These are phyloP conservation scores for Danaus melanippus DNA, from an alignment of 1,140 invertebrate genomes.

Conservation along the genomic window DNA sequence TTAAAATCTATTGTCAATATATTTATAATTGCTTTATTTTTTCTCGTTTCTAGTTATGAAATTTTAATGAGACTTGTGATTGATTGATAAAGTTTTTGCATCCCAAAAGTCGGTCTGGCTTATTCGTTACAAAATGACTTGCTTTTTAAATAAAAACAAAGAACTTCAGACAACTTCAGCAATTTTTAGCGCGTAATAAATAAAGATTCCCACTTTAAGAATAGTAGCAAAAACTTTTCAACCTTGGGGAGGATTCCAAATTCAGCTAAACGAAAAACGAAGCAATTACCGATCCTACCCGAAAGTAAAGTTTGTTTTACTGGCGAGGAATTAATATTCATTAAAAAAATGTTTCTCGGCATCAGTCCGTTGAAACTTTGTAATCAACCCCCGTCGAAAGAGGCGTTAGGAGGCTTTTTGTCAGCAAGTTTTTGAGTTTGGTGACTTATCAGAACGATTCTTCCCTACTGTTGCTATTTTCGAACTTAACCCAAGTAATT, in stretches of 20 bases:
- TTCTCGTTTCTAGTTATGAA: too few relatives aligned
- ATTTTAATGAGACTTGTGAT: too few relatives aligned
- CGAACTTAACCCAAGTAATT: constrained; percentile 15
- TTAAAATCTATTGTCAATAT: too few relatives aligned
- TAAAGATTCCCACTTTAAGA: constrained; percentile 21
- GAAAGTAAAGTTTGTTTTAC: constrained; percentile 65
- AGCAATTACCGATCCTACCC: constrained; percentile 59
- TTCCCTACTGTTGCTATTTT: constrained; percentile 33
- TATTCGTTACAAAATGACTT: too few relatives aligned
- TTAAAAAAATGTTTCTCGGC: constrained; percentile 66
- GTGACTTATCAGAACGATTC: constrained; percentile 42
- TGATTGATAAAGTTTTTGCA: too few relatives aligned
- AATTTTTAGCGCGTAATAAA: constrained; percentile 12
- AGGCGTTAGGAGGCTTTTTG: constrained; percentile 31
- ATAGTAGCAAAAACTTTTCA: constrained; percentile 40
- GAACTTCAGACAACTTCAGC: too few relatives aligned
- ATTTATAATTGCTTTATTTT: too few relatives aligned
- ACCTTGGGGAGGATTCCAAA: constrained; percentile 41
- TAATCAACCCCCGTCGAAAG: constrained; percentile 51
- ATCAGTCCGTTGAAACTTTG: constrained; percentile 65
- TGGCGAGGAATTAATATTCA: constrained; percentile 67
- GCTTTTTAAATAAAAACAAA: too few relatives aligned
- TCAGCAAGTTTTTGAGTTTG: constrained; percentile 54
- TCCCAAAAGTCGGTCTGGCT: too few relatives aligned
- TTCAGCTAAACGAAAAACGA: constrained; percentile 53